Evolutionary conservation across 2,888 invertebrate species (phyloP).

Genomic region (Caenorhabditis sp.): DNA sequence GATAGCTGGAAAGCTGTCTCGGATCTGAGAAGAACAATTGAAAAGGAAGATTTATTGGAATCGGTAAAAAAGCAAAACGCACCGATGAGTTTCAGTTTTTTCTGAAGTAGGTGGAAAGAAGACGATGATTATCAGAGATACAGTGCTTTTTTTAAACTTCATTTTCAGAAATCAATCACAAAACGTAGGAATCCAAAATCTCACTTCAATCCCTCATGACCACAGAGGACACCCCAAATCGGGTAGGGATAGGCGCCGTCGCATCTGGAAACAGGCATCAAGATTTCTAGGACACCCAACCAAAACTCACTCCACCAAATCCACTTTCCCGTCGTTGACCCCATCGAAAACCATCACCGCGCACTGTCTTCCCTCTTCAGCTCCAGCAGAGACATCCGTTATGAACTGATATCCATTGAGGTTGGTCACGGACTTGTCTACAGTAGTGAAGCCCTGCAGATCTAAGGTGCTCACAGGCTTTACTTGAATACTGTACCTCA

Average conservation of each 20-base stretch:
- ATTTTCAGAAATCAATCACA: too few species aligned
- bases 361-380: slow-evolving; percentile 5
- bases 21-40: too few species aligned
- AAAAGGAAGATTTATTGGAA: too few species aligned
- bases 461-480: background rate
- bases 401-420: slow-evolving; percentile 1
- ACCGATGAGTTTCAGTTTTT: too few species aligned
- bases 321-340: slow-evolving; percentile 8
- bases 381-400: slow-evolving; percentile 12
- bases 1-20: too few species aligned
- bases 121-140: too few species aligned
- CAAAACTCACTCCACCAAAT: slow-evolving; percentile 7
- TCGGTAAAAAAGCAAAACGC: too few species aligned
- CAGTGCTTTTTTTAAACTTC: too few species aligned
- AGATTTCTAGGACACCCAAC: too few species aligned
- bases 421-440: background rate
- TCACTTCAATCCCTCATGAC: background rate
- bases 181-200: too few species aligned
- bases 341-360: background rate
- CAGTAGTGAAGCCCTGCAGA: background rate
- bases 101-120: too few species aligned
- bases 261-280: slow-evolving; percentile 16
- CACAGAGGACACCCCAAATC: background rate
- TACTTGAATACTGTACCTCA: too few species aligned
- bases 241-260: background rate